A percentile compares a stretch with the other conserved stretches of the same genome.
phyloP scores from a whole-genome alignment of 2,888 invertebrate species.

The Formica aserva region DNA sequence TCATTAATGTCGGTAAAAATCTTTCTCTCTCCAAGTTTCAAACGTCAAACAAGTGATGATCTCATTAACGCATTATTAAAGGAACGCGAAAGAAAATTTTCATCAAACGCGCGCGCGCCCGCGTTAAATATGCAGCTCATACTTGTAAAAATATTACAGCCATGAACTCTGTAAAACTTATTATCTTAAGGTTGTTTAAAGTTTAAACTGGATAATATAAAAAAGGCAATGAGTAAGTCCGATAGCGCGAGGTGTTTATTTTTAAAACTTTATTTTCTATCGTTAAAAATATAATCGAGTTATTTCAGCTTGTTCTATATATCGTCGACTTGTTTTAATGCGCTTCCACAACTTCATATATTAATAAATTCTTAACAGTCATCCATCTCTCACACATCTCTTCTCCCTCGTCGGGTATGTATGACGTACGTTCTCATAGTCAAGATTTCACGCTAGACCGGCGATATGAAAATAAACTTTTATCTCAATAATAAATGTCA shows the following conservation, averaged over 20 bases:
- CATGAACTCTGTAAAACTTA: neutral
- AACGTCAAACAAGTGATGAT: neutral
- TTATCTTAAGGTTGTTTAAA: conserved; percentile 19
- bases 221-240: neutral
- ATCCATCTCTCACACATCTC: neutral
- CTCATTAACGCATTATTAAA: neutral
- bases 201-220: conserved; percentile 10
- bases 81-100: neutral
- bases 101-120: neutral
- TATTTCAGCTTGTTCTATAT: conserved; percentile 43
- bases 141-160: conserved; percentile 2
- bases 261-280: conserved; percentile 43
- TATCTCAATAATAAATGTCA: conserved; percentile 16
- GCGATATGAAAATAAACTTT: conserved; percentile 14
- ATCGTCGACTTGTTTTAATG: conserved; percentile 14
- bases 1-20: neutral
- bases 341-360: conserved; percentile 32
- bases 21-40: neutral
- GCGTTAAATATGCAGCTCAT: neutral
- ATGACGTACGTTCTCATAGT: conserved; percentile 2
- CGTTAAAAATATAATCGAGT: conserved; percentile 42
- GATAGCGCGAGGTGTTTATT: conserved; percentile 18
- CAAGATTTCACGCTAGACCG: conserved; percentile 17
- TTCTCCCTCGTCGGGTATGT: neutral
- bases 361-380: conserved; percentile 46